These are phyloP conservation scores for Thinocorus orbignyianus DNA, from an alignment of 2,113 vertebrate species.

Conservation along the genomic window DNA sequence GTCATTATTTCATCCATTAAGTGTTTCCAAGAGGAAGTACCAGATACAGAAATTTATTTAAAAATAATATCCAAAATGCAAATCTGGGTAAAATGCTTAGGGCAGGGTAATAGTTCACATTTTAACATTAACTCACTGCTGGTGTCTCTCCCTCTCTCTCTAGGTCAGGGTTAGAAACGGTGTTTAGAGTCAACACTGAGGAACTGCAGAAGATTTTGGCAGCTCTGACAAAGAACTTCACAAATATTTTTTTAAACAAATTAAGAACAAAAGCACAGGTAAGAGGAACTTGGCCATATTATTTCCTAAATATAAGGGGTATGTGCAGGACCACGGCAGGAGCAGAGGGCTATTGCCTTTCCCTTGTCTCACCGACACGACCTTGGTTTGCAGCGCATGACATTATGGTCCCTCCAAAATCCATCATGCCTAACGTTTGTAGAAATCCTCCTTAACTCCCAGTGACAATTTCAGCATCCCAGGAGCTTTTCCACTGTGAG, in stretches of 20 bases:
- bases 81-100: neutral
- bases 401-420: neutral
- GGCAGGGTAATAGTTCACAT: neutral
- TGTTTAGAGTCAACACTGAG: slow-evolving; percentile 28
- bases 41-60: neutral
- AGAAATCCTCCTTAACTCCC: neutral
- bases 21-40: neutral
- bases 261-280: slow-evolving; percentile 65
- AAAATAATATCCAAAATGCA: neutral
- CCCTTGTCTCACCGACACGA: neutral
- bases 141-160: neutral
- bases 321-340: neutral
- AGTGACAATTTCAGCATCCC: neutral
- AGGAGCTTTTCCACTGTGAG: neutral
- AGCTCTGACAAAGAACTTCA: slow-evolving; percentile 42
- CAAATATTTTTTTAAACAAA: slow-evolving; percentile 50
- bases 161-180: slow-evolving; percentile 64
- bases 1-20: neutral
- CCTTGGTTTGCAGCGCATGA: neutral
- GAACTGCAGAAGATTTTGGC: slow-evolving; percentile 57
- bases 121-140: neutral
- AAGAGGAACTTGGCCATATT: neutral
- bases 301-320: neutral
- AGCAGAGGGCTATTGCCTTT: neutral
- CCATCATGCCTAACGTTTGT: neutral